These are phyloP conservation scores for Orius insidiosus DNA, from an alignment of 1,140 invertebrate genomes.

Conservation along the genomic window DNA sequence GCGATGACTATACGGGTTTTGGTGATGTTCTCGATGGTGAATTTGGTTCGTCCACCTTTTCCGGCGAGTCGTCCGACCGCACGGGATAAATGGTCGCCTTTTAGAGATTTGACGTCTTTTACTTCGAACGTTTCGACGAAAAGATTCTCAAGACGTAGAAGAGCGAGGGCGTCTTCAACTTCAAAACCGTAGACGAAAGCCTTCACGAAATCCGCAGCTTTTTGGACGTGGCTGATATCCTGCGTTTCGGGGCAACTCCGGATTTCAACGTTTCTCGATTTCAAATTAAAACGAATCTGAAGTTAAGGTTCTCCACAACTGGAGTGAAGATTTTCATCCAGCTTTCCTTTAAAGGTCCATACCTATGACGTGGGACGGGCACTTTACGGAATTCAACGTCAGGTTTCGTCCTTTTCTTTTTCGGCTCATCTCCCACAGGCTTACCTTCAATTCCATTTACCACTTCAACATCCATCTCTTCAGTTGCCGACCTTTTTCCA, in stretches of 20 bases:
- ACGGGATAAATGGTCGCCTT: conserved; percentile 88
- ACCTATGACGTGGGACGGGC: conserved; percentile 56
- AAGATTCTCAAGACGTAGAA: conserved; percentile 88
- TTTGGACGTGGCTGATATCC: conserved; percentile 84
- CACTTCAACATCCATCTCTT: conserved; percentile 33
- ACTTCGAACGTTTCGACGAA: conserved; percentile 96
- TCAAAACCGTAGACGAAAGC: conserved; percentile 95
- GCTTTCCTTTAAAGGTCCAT: conserved; percentile 84
- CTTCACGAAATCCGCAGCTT: conserved; percentile 94
- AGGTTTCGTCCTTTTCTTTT: conserved; percentile 32
- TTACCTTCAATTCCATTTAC: conserved; percentile 44
- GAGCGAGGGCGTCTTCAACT: conserved; percentile 88
- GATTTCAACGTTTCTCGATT: conserved; percentile 79
- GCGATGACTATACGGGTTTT: conserved; percentile 96
- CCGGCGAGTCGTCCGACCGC: conserved; percentile 94
- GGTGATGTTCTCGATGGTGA: conserved; percentile 97
- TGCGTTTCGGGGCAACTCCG: conserved; percentile 55
- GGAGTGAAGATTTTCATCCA: conserved; percentile 97
- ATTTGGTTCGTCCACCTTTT: conserved; percentile 93
- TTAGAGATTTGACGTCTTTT: conserved; percentile 88
- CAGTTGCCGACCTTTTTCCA: conserved; percentile 5
- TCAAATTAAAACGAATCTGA: conserved; percentile 89
- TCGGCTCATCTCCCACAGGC: conserved; percentile 28
- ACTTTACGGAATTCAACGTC: conserved; percentile 38
- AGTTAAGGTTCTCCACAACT: conserved; percentile 83